Conservation (phyloP, 2,888 invertebrate genomes). For the Conchocele bisecta region DNA sequence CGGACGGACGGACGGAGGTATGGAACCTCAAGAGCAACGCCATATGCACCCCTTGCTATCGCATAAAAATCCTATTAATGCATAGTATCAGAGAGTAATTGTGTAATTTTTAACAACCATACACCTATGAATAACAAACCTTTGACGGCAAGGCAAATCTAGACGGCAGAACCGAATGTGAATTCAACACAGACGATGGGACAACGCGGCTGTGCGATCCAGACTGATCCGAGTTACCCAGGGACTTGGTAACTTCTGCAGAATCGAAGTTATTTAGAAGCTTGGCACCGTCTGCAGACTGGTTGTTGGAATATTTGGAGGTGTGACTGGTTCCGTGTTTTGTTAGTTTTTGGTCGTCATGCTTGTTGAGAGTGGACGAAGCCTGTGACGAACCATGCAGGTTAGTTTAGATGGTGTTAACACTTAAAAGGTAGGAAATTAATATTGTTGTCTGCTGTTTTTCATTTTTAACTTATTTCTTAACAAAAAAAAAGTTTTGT, state of each 20-base stretch:
- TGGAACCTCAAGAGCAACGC: no score
- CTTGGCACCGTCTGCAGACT: constrained; percentile 40
- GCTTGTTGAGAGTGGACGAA: constrained; percentile 28
- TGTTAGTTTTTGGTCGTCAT: constrained; percentile 39
- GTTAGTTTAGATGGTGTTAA: neutral
- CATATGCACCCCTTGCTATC: no score
- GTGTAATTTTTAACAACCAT: no score
- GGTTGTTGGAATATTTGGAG: constrained; percentile 14
- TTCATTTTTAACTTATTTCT: no score
- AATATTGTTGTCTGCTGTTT: no score
- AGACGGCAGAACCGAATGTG: constrained; percentile 59
- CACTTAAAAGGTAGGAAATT: no score
- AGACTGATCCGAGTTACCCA: constrained; percentile 5
- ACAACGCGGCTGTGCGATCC: constrained; percentile 4
- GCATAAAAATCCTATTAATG: no score
- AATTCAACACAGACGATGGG: constrained; percentile 51
- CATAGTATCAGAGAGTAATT: no score
- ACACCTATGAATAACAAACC: no score
- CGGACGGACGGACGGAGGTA: no score
- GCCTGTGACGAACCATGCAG: constrained; percentile 35
- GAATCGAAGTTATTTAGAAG: constrained; percentile 45
- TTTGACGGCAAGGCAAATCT: constrained; percentile 64
- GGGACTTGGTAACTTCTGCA: constrained; percentile 14
- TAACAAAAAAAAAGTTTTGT: no score
- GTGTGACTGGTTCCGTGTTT: neutral